A percentile compares a stretch with the other conserved stretches of the same genome.
Conservation (phyloP, 1,140 invertebrate genomes). For the Phenacoccus solenopsis region DNA sequence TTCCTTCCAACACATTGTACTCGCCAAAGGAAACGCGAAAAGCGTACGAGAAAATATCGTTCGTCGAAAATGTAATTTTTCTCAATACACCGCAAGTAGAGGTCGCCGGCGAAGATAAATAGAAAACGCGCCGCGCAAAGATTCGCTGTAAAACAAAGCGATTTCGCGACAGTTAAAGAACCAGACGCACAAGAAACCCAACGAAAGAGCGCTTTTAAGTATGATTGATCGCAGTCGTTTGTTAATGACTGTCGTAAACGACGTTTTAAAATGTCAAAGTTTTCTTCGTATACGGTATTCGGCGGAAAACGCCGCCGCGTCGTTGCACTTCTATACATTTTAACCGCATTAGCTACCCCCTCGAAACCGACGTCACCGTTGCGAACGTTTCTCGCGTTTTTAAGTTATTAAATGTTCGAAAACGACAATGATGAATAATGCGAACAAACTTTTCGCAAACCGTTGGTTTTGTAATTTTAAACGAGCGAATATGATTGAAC, state of each 20-base stretch:
- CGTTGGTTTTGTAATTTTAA: not conserved
- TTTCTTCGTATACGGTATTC: not conserved
- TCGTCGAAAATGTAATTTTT: no score
- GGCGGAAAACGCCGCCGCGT: not conserved
- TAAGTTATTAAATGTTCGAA: not conserved
- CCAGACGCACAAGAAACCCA: no score
- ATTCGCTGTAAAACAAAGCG: no score
- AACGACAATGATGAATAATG: constrained; percentile 2
- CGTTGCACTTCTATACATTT: not conserved
- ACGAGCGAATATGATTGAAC: not conserved
- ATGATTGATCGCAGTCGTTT: constrained; percentile 1
- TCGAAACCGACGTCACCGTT: not conserved
- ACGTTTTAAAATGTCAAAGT: constrained; percentile 2
- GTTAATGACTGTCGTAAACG: constrained; percentile 1
- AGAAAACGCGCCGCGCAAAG: no score
- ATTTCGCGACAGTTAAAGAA: no score
- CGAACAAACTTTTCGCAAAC: not conserved
- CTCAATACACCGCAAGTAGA: no score
- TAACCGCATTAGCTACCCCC: not conserved
- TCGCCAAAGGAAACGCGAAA: no score
- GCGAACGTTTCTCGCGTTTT: not conserved
- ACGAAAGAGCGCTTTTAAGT: not conserved
- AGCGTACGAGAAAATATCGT: no score
- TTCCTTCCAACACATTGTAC: no score
- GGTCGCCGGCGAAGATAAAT: no score